Evolutionary conservation across 2,113 vertebrate genomes (phyloP).

Genomic region (Phylloscopus trochilus): DNA sequence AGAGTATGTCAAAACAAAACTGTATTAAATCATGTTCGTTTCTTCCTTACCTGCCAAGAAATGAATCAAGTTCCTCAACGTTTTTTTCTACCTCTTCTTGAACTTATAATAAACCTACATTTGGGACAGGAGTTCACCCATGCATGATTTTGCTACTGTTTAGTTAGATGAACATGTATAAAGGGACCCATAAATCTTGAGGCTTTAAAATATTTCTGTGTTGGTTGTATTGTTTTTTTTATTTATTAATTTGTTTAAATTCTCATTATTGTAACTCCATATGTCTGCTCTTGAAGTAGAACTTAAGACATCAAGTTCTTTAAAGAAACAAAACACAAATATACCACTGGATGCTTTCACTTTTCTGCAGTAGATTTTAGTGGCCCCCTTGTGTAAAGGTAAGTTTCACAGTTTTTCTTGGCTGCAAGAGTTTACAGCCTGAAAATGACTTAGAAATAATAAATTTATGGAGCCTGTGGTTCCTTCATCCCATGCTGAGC

Average conservation of each 20-base stretch:
- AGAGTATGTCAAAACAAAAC: neutral
- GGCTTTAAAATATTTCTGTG: neutral
- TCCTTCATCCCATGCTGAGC: neutral
- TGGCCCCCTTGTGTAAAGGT: neutral
- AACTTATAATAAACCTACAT: neutral
- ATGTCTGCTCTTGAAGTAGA: neutral
- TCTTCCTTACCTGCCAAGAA: neutral
- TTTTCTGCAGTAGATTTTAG: neutral
- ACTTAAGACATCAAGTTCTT: neutral
- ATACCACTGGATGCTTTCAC: neutral
- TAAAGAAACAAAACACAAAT: neutral
- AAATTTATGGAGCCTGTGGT: neutral
- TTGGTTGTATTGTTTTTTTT: neutral
- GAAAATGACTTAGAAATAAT: neutral
- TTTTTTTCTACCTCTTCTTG: neutral
- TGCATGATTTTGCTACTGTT: neutral
- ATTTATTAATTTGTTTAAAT: neutral
- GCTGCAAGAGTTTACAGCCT: neutral
- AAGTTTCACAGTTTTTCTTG: neutral
- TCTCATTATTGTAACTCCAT: neutral
- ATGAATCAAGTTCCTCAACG: rapidly evolving
- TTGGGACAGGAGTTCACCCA: neutral
- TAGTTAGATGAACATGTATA: neutral
- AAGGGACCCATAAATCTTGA: neutral
- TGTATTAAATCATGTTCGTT: neutral